Percentiles rank a stretch among this genome's conserved stretches.
Conservation (phyloP, 2,888 invertebrate genomes). For the Drosophila histrio region DNA sequence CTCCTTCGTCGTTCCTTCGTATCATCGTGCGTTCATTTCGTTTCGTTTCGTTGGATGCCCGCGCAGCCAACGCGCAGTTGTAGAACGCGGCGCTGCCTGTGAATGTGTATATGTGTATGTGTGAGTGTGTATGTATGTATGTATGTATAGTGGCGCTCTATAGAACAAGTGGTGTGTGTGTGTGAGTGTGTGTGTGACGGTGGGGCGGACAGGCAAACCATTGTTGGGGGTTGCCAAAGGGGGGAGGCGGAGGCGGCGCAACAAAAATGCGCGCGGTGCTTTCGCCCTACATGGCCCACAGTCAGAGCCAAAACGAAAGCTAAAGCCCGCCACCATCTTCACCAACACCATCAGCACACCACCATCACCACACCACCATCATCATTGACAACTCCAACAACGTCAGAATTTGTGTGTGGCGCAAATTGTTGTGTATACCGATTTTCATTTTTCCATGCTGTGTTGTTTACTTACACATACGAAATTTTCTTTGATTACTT, state of each 20-base stretch:
- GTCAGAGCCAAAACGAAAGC: slow-evolving; percentile 13
- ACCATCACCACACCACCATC: slow-evolving; percentile 8
- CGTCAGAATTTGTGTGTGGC: slow-evolving; percentile 71
- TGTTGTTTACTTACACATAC: slow-evolving; percentile 78
- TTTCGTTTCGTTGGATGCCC: slow-evolving; percentile 50
- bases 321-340: slow-evolving; percentile 9
- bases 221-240: slow-evolving; percentile 13
- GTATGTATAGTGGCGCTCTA: slow-evolving; percentile 23
- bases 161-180: slow-evolving; percentile 39
- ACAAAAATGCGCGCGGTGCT: slow-evolving; percentile 76
- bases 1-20: slow-evolving; percentile 21
- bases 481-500: slow-evolving; percentile 72
- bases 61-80: slow-evolving; percentile 72
- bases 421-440: slow-evolving; percentile 80
- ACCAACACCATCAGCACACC: slow-evolving; percentile 23
- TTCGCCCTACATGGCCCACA: slow-evolving; percentile 67
- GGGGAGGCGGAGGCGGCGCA: slow-evolving; percentile 54
- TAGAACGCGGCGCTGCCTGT: slow-evolving; percentile 57
- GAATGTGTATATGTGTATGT: slow-evolving; percentile 29
- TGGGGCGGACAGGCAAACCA: slow-evolving; percentile 15
- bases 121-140: slow-evolving; percentile 20
- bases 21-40: slow-evolving; percentile 12
- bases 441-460: slow-evolving; percentile 79
- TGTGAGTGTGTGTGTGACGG: slow-evolving; percentile 35
- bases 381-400: slow-evolving; percentile 44